Base-by-base conservation (phyloP, 2,888 invertebrate species). In the Bimastos eiseni region DNA sequence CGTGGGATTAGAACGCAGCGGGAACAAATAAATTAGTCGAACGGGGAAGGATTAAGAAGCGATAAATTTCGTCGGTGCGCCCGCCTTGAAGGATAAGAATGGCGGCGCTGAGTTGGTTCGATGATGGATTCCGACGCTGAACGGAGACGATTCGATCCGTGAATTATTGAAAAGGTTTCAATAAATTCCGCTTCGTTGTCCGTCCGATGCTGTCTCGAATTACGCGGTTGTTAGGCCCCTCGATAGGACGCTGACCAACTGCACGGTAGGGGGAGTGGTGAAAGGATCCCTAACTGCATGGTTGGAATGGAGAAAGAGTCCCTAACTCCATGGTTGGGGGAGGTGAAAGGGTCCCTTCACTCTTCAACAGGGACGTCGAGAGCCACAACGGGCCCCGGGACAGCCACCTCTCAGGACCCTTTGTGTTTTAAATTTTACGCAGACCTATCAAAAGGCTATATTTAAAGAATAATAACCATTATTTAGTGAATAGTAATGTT, bases 151-250 rank as follows among this genome's bases (percentile, higher is more conserved):
- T 36, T 36, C 37, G 86, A 86, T 86, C 86, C 86, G 86, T 37
- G 86, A 86, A 86, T 86, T 86, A 86, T 86, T 37, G 86, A 86
- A 86, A 86, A 86, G 37, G 33, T 86, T 34, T 86, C 86, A 86
- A 86, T 86, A 86, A 86, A 86, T 86, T 86, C 86, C 86, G 86
- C 86, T 86, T 36, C 34, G 86, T 33, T 86, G 86, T 86, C 19
- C 21, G 34, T 86, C 37, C 86, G 36, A 86, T 24, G 34, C 84
- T 33, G 84, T 36, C 33, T n/a, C 84, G 84, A 84, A 36, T 17
- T 36, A 24, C 49, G 24, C 70, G 70, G n/a, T 70, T 70, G 70
- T 70, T 70, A 70, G 70, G 70, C 13, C 70, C 70, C 70, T n/a
- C 70, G 21, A 21, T 19, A 24, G 49, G 21, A 49, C 24, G 41